Evolutionary conservation across 37 sponge, comb jelly and placozoan genomes (phyloP), one percentile per base, ranked within the genome.

Genomic region (Mnemiopsis leidyi): DNA sequence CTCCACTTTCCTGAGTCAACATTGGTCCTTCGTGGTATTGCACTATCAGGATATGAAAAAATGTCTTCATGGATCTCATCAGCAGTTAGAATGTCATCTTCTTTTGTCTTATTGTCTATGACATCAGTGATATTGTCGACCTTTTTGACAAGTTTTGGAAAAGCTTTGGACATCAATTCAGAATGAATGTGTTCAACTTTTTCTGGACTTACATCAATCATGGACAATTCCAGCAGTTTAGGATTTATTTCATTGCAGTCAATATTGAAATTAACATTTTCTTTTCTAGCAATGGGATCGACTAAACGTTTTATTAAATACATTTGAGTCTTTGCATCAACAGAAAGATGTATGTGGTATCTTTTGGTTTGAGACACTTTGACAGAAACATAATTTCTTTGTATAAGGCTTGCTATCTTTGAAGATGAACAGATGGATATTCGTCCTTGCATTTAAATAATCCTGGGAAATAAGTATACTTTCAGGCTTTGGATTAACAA

Each of bases 1-100:
- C 61, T 36, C 90, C 90, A 85, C 2, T 85, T 36, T 32, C 48
- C 24, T 40, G 38, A 1, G 39, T 85, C 90, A n/a, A 85, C 20
- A 2, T n/a, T 16, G 39, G 23, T 39, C 25, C 90, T 85, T 85
- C 40, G 7, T 85, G 90, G 90, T 39, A 85, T 85, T 40, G 90
- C 90, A 77, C 36, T 3, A 21, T 77, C 0, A 32, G 79, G 79
- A 34, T 77, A 77, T 33, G 20, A 34, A 77, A 32, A 0, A 34
- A 77, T 77, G 21, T 77, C 79, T 34, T 77, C 33, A 3, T 28
- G n/a, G 3, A 69, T 69, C 29, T 23, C n/a, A 16, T 69, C 73
- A 18, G 61, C 61, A 48, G 9, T 48, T 5, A 13, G 61, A 48
- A 18, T 48, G 9, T 48, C 61, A 13, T 48, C 13, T 5, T 48